Base-by-base conservation (phyloP, 2,888 invertebrate species). In the Saturnia pavonia region DNA sequence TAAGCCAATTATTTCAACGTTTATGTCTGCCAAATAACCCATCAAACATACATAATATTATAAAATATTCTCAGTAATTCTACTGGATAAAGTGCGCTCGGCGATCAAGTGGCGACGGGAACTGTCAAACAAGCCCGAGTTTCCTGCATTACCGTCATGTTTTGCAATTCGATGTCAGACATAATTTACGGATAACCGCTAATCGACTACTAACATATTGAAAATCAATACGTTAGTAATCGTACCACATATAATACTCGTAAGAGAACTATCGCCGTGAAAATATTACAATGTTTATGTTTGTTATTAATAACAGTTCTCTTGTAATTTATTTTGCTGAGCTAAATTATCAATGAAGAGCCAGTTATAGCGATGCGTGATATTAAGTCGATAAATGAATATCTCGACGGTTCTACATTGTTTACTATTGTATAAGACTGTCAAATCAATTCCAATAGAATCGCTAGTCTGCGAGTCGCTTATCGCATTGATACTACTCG, bases 181-280 rank as follows among this genome's bases (percentile, higher is more conserved):
- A 70, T 51, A 54, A 70, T 70, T 66, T 70, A 51, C 70, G 51
- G 25, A n/a, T 48, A 25, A 67, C 42, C 54, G 67, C 70, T 70
- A 70, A 70, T 67, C 42, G 70, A 42, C 22, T 70, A 25, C 54
- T 54, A 25, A 70, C 51, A 51, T 8, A 16, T 51, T 51, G n/a
- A 51, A 51, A 51, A 54, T 67, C 42, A 68, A 22, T 48, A n/a
- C 43, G 19, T 70, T 27, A 42, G 16, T 51, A 42, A 42, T 66
- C 65, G 40, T 48, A 70, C 19, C n/a, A 16, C 51, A n/a, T n/a
- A n/a, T n/a, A n/a, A n/a, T n/a, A n/a, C n/a, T n/a, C n/a, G n/a
- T n/a, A n/a, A n/a, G 40, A 65, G n/a, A 7, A 66, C 66, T 63
- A 48, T 69, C 40, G 12, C 51, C 27, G 48, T 51, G 12, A 57